Base-by-base conservation (phyloP, 2,888 invertebrate genomes). In the Sphaerophoria rueppellii region DNA sequence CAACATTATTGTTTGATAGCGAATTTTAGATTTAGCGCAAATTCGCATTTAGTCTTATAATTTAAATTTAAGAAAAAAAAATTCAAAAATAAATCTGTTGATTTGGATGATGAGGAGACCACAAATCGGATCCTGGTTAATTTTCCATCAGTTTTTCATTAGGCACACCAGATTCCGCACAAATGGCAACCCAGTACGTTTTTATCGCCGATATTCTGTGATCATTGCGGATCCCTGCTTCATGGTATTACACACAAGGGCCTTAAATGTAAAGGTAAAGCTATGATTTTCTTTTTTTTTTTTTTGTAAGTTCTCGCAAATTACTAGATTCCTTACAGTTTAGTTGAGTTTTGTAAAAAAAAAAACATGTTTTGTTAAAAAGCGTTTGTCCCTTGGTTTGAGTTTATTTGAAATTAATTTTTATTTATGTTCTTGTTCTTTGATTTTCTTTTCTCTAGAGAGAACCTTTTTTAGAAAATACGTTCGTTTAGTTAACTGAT, bases 211-310 rank as follows among this genome's bases (percentile, higher is more conserved):
- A 97, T 97, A 90, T 98, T 98, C 94, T 98, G 98, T 94, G 98
- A 98, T 93, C 98, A 98, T 93, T 98, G 98, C 94, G 98, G 98
- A 90, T 96, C 98, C 89, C 95, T 98, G 93, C 95, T 98, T 91
- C 98, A 98, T 93, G 98, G 98, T 90, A 95, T 98, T 91, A 95
- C 97, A 88, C 96, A 97, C 92, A 98, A 98, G 93, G 98, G 96
- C 94, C 94, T 95, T 93, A 96, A 96, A 93, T 96, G 96, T 93
- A 94, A 95, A 95, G 96, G 96, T 96, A 95, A 93, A 24, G 24
- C 24, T 24, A 24, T 24, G 24, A 24, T 24, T 24, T 24, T 24
- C 24, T 67, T 24, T 16, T 12, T 14, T 50, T n/a, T n/a, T 14
- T 0, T 55, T n/a, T 37, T 9, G 14, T 52, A 63, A 37, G 11